A percentile compares a stretch with the other conserved stretches of the same genome.
Evolutionary conservation across 2,113 vertebrate genomes (phyloP).

Genomic region (Eulemur rufifrons): DNA sequence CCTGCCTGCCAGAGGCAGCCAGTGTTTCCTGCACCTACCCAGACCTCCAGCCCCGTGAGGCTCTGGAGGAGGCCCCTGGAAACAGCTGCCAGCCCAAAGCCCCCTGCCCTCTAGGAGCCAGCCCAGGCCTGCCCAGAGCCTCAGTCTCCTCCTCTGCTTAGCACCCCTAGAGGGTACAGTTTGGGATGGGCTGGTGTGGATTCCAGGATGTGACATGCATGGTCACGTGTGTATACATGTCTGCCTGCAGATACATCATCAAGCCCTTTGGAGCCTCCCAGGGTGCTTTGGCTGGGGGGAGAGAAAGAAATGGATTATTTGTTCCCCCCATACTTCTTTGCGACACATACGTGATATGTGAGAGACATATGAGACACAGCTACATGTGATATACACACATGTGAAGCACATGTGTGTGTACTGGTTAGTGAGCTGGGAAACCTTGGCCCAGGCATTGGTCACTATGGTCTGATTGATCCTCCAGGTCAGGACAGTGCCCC

Average conservation of each 20-base stretch:
- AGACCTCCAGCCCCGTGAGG: not conserved
- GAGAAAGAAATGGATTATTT: constrained; percentile 14
- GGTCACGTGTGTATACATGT: not conserved
- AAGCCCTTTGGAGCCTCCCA: not conserved
- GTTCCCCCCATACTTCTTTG: not conserved
- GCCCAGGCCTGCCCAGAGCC: constrained; percentile 50
- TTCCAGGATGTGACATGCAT: not conserved
- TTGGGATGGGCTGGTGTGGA: not conserved
- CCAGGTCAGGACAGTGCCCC: not conserved
- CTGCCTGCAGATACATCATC: not conserved
- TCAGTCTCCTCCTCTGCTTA: constrained; percentile 53
- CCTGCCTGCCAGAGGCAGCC: constrained; percentile 59
- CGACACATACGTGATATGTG: not conserved
- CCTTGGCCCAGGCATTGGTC: not conserved
- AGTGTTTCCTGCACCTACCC: not conserved
- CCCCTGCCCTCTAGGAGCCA: constrained; percentile 58
- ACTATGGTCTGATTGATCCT: not conserved
- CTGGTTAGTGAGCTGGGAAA: constrained; percentile 33
- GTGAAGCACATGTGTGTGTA: not conserved
- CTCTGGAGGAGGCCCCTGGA: constrained; percentile 47
- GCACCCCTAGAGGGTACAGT: not conserved
- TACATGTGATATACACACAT: not conserved
- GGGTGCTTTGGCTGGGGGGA: not conserved
- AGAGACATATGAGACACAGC: not conserved
- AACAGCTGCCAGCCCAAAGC: constrained; percentile 52